Evolutionary conservation across 1,140 invertebrate genomes (phyloP).

Genomic region (Macrobrachium rosenbergii): DNA sequence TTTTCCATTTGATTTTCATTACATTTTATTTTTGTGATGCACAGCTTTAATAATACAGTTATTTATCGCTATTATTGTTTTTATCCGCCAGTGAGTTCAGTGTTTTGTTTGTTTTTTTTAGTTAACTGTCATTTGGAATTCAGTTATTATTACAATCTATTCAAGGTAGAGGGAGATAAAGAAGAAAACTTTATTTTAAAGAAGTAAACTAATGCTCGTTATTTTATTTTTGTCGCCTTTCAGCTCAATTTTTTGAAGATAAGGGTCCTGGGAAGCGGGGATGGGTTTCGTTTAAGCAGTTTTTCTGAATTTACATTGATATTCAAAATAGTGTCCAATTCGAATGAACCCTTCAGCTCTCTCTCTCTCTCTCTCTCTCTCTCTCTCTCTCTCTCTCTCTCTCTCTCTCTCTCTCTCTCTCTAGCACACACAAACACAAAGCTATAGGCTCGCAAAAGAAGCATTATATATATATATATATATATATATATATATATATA

Average conservation of each 20-base stretch:
- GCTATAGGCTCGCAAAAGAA: not conserved
- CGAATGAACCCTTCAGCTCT: not conserved
- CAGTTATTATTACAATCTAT: not conserved
- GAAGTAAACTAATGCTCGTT: not conserved
- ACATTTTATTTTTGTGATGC: not conserved
- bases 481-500: conserved; percentile 26
- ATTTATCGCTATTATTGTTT: not conserved
- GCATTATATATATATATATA: conserved; percentile 15
- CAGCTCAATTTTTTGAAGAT: not conserved
- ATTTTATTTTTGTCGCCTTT: too few species aligned
- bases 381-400: too few species aligned
- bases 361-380: not conserved
- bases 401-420: too few species aligned
- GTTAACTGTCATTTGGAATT: not conserved
- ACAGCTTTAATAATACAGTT: not conserved
- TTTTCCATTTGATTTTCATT: not conserved
- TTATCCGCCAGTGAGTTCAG: too few species aligned
- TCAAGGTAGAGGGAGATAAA: not conserved
- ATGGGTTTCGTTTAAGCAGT: too few species aligned
- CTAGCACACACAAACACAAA: not conserved
- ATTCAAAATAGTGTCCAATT: too few species aligned
- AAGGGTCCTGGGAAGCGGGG: not conserved
- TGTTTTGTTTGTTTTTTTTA: not conserved
- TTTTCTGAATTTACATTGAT: too few species aligned
- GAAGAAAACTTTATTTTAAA: not conserved